These are phyloP conservation scores for Gambusia holbrooki DNA, from an alignment of 2,113 vertebrate species.

Conservation along the genomic window DNA sequence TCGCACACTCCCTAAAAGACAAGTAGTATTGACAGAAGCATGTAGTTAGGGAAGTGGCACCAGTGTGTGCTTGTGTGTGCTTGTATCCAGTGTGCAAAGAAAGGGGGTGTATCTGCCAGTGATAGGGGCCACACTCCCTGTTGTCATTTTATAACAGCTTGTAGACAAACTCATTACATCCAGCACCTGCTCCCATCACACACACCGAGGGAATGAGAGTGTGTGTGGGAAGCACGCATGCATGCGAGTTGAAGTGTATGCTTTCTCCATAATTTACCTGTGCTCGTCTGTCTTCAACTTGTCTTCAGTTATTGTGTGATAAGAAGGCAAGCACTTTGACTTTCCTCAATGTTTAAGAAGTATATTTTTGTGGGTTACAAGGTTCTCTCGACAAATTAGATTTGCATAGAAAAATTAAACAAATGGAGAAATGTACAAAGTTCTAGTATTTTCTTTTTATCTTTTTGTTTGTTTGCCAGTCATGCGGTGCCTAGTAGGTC, in stretches of 20 bases:
- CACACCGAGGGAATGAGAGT: conserved; percentile 27
- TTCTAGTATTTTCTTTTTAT: background rate
- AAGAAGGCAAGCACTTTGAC: background rate
- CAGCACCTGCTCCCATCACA: conserved; percentile 64
- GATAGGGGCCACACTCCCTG: conserved; percentile 59
- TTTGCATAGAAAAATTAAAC: background rate
- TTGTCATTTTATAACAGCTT: conserved; percentile 72
- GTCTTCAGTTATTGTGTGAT: conserved; percentile 16
- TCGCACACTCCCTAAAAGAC: conserved; percentile 47
- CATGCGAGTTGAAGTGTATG: conserved; percentile 44
- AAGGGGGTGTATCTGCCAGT: conserved; percentile 38
- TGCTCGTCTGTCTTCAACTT: conserved; percentile 10
- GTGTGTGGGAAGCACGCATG: conserved; percentile 27
- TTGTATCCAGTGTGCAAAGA: conserved; percentile 18
- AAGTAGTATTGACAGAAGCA: conserved; percentile 48
- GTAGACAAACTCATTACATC: conserved; percentile 71
- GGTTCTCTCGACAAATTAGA: background rate
- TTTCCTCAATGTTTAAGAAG: conserved; percentile 4
- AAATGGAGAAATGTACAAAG: background rate
- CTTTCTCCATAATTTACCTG: conserved; percentile 50
- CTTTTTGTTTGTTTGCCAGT: background rate
- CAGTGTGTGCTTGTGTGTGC: conserved; percentile 27
- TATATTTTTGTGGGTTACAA: background rate
- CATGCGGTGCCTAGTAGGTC: background rate
- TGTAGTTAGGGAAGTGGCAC: conserved; percentile 28